Percentiles rank a stretch among this genome's conserved stretches.
Conservation (phyloP, 2,797 vertebrate genomes). For the Hippocampus kuda region DNA sequence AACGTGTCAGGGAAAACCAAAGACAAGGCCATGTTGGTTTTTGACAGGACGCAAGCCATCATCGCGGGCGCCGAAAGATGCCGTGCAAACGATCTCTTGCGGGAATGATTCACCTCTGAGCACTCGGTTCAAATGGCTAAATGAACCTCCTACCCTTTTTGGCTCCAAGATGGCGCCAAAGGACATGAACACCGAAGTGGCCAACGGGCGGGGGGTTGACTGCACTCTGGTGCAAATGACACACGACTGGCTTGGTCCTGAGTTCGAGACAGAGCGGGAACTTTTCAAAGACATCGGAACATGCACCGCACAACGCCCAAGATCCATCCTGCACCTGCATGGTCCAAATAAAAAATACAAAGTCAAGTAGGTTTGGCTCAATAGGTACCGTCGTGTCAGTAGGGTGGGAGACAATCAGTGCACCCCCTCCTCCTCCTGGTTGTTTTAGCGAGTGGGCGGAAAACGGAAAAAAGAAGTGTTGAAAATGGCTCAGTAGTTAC, state of each 20-base stretch:
- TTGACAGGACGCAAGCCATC: neutral
- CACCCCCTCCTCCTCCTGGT: neutral
- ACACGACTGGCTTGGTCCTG: neutral
- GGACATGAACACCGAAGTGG: neutral
- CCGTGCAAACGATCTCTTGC: neutral
- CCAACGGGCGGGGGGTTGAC: neutral
- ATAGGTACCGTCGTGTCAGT: conserved; percentile 38
- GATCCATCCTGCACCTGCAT: conserved; percentile 24
- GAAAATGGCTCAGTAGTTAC: conserved; percentile 63
- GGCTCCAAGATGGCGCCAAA: too few relatives aligned
- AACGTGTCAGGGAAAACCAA: neutral
- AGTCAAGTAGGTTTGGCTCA: conserved; percentile 48
- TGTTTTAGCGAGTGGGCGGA: conserved; percentile 6
- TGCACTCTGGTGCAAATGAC: neutral
- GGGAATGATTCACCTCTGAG: neutral
- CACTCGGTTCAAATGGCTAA: neutral
- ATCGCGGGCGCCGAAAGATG: neutral
- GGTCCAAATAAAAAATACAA: conserved; percentile 8
- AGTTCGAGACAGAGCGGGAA: neutral
- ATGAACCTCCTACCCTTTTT: too few relatives aligned
- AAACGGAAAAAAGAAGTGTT: neutral
- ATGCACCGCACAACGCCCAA: conserved; percentile 20
- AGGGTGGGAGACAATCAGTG: conserved; percentile 12
- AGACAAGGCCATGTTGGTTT: neutral
- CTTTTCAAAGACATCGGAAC: conserved; percentile 12